A percentile compares a stretch with the other conserved stretches of the same genome.
phyloP scores from a whole-genome alignment of 2,797 vertebrate species.

The Orestias chungarensis region DNA sequence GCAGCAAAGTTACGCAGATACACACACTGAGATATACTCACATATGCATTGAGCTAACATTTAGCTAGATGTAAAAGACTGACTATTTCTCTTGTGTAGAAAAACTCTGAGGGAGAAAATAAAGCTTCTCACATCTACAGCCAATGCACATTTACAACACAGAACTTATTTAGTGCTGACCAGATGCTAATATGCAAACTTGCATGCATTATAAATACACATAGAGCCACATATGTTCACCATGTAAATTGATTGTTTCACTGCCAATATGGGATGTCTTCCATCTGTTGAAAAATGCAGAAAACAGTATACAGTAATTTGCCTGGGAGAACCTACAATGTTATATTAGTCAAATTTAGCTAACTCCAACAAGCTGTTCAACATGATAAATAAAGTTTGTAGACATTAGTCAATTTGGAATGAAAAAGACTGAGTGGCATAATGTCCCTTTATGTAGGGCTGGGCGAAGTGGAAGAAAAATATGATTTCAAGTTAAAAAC shows the following conservation, averaged over 20 bases:
- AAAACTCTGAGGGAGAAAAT: slow-evolving; percentile 43
- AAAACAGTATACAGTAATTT: background rate
- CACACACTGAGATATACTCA: background rate
- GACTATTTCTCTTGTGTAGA: slow-evolving; percentile 50
- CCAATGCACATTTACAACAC: slow-evolving; percentile 25
- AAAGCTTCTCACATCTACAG: slow-evolving; percentile 35
- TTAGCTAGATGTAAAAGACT: slow-evolving; percentile 61
- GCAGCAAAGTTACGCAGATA: slow-evolving; percentile 33
- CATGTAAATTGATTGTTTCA: slow-evolving; percentile 2
- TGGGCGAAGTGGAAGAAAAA: too few relatives aligned
- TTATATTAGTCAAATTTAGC: background rate
- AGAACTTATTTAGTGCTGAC: slow-evolving; percentile 9
- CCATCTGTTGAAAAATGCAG: background rate
- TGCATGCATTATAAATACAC: slow-evolving; percentile 22
- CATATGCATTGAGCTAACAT: slow-evolving; percentile 50
- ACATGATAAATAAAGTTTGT: background rate
- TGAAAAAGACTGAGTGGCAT: too few relatives aligned
- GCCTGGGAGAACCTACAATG: background rate
- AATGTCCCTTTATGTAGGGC: too few relatives aligned
- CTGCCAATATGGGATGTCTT: slow-evolving; percentile 37
- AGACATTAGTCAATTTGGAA: too few relatives aligned
- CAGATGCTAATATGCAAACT: slow-evolving; percentile 28
- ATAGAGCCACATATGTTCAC: slow-evolving; percentile 11
- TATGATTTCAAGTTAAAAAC: too few relatives aligned
- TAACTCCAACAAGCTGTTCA: background rate